Evolutionary conservation across 1,140 invertebrate genomes (phyloP), one percentile per base, ranked within the genome.

Genomic region (Nasonia vitripennis): DNA sequence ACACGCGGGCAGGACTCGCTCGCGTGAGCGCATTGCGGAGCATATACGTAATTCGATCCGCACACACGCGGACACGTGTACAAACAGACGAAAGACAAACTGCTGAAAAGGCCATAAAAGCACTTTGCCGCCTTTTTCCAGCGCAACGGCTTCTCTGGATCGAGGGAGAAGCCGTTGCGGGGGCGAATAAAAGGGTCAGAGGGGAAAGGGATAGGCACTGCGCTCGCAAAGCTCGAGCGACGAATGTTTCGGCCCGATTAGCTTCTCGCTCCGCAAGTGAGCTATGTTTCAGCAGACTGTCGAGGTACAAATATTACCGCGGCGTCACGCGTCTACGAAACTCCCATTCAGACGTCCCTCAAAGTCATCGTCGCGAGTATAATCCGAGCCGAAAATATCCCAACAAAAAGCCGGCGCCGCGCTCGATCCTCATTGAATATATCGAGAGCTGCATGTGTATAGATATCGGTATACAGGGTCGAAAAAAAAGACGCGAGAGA

Each of bases 61-160:
- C 55, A 62, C 48, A 45, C 10, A 37, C 27, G 27, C 37, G 7
- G 37, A 41, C 20, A 62, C 14, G 70, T 71, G 70, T 34, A 71
- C 70, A 71, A 14, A 31, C 17, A 71, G 17, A 14, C 23, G 27
- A n/a, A 71, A 31, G 23, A 34, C 27, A 71, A 34, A 71, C 27
- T 31, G 27, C 70, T 71, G 70, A 71, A 71, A 71, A 71, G 10
- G 27, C 70, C 70, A 71, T 71, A 71, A 71, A 71, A 62, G 55
- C 55, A 62, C 20, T 62, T 62, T 62, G 20, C n/a, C 55, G 55
- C 17, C 55, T 62, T 62, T 62, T 62, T 62, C 55, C 55, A 62
- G 55, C 55, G 55, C 55, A 62, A 17, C 14, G 17, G 55, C 41
- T 45, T 0, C 20, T 62, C 55, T 62, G 55, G 55, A 62, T n/a